Conservation (phyloP, 2,113 vertebrate species). For the Gavialis gangeticus region DNA sequence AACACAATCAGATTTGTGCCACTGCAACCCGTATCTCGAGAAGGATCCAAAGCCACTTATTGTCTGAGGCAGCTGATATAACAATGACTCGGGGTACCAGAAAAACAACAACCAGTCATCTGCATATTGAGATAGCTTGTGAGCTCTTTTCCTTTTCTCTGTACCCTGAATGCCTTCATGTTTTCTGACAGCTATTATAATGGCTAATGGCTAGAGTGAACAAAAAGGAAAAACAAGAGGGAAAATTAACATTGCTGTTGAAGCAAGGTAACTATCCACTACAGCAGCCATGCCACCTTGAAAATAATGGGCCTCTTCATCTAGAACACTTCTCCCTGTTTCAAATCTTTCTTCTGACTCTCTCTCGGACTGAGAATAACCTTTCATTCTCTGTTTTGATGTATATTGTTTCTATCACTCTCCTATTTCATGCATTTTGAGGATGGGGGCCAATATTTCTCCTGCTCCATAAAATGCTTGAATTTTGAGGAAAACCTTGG, state of each 20-base stretch:
- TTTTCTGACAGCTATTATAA: conserved; percentile 19
- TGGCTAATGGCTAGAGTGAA: conserved; percentile 19
- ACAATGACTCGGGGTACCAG: conserved; percentile 37
- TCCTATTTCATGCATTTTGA: conserved; percentile 36
- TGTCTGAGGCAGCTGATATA: conserved; percentile 21
- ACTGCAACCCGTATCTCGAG: neutral
- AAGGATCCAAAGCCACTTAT: conserved; percentile 31
- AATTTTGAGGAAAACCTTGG: conserved; percentile 50
- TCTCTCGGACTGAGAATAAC: conserved; percentile 4
- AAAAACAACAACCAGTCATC: conserved; percentile 15
- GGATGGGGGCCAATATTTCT: conserved; percentile 40
- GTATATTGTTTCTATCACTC: conserved; percentile 22
- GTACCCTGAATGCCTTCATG: neutral
- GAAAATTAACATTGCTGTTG: conserved; percentile 23
- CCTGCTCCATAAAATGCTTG: conserved; percentile 46
- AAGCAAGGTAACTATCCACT: conserved; percentile 2
- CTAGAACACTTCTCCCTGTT: neutral
- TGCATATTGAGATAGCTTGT: neutral
- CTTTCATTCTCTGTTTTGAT: neutral
- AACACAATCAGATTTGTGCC: conserved; percentile 59
- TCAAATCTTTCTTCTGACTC: conserved; percentile 29
- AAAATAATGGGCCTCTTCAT: conserved; percentile 21
- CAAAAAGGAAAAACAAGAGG: neutral
- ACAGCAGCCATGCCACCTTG: neutral
- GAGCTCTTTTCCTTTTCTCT: neutral